These are phyloP conservation scores for Mycetomoellerius zeteki DNA, from an alignment of 1,140 invertebrate genomes.

Conservation along the genomic window DNA sequence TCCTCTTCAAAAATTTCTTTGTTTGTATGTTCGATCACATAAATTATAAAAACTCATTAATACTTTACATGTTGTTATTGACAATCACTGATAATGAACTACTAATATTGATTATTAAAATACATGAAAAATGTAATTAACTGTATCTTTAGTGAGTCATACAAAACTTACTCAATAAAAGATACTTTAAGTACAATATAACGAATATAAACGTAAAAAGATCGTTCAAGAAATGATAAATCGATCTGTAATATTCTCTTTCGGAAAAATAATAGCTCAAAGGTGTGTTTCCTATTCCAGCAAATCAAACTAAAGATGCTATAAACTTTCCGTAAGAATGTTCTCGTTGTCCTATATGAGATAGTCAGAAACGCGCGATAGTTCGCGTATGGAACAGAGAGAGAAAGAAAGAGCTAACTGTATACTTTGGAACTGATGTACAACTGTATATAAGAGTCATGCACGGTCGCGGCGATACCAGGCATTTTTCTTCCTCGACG, in stretches of 20 bases:
- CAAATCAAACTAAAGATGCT: conserved; percentile 48
- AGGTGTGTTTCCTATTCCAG: not conserved
- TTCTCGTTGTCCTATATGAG: not conserved
- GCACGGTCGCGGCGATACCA: conserved; percentile 48
- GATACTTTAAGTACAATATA: conserved; percentile 11
- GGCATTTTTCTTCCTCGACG: conserved; percentile 66
- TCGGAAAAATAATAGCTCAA: not conserved
- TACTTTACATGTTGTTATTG: not conserved
- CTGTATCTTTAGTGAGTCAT: conserved; percentile 1
- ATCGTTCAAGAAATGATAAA: not conserved
- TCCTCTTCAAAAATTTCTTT: not conserved
- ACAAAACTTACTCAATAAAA: not conserved
- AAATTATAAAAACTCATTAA: not conserved
- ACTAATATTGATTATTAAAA: conserved; percentile 50
- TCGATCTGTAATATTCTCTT: conserved; percentile 13
- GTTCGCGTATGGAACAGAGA: not conserved
- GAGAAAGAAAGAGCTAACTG: conserved; percentile 11
- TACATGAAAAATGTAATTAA: conserved; percentile 34
- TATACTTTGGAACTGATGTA: conserved; percentile 49
- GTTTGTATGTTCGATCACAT: not conserved
- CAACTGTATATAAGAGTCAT: conserved; percentile 55
- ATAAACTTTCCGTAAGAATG: conserved; percentile 43
- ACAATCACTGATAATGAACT: conserved; percentile 1
- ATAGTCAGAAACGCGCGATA: conserved; percentile 23
- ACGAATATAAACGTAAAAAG: not conserved